Evolutionary conservation across 2,888 invertebrate genomes (phyloP).

Genomic region (Caenorhabditis becei): DNA sequence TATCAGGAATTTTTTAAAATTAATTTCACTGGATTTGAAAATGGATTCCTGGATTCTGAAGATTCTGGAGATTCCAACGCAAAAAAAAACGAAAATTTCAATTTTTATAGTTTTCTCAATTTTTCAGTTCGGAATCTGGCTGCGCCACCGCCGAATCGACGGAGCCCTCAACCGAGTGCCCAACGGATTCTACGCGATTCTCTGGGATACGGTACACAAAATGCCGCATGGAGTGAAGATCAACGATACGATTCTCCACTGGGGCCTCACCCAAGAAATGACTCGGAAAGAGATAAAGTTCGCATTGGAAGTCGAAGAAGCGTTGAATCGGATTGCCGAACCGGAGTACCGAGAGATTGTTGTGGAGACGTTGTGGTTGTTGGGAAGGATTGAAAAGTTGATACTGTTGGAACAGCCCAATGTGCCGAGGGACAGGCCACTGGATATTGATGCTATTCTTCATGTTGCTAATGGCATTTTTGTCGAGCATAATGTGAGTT

Average conservation of each 20-base stretch:
- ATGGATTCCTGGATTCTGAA: too few relatives aligned
- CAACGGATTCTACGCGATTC: conserved; percentile 91
- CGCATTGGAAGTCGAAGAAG: conserved; percentile 96
- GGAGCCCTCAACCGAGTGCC: conserved; percentile 98
- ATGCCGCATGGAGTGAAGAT: conserved; percentile 93
- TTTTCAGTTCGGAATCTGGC: conserved; percentile 90
- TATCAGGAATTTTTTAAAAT: too few relatives aligned
- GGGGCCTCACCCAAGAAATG: conserved; percentile 89
- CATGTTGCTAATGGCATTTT: conserved; percentile 95
- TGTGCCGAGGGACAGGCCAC: conserved; percentile 74
- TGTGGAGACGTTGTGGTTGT: conserved; percentile 95
- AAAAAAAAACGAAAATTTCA: too few relatives aligned
- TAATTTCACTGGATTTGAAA: too few relatives aligned
- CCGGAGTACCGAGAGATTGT: conserved; percentile 91
- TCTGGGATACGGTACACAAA: conserved; percentile 83
- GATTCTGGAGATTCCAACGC: too few relatives aligned
- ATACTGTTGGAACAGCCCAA: conserved; percentile 69
- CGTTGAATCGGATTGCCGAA: conserved; percentile 96
- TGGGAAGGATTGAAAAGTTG: conserved; percentile 87
- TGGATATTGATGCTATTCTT: conserved; percentile 91
- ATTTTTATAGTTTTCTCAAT: too few relatives aligned
- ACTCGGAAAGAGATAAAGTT: conserved; percentile 98
- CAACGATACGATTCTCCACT: conserved; percentile 92
- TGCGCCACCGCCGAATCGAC: conserved; percentile 93
- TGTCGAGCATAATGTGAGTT: conserved; percentile 91